Evolutionary conservation across 1,140 invertebrate genomes (phyloP), one percentile per base, ranked within the genome.

Genomic region (Caenorhabditis elegans): DNA sequence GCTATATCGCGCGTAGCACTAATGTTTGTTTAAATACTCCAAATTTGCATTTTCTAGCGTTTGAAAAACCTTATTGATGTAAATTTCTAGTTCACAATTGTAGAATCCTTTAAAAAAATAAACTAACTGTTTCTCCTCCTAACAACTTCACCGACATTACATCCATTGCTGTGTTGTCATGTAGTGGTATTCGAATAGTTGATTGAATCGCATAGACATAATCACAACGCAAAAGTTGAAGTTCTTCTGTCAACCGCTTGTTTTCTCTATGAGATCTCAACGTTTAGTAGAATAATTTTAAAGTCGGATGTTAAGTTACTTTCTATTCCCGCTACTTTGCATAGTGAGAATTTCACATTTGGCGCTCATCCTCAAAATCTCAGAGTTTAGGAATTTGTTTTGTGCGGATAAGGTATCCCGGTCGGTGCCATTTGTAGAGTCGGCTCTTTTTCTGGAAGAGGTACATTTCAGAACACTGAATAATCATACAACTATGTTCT

Each of bases 181-280:
- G 88, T 13, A 89, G 86, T 17, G 91, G 90, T 51, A 91, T 90
- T 17, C 90, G 83, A 15, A 92, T 91, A 82, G 90, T 91, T 26
- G 91, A 92, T 85, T 92, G 91, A 19, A 92, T 89, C 19, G 92
- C 84, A 15, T 89, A 91, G 0, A 92, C 90, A 80, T 92, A 92
- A 80, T 92, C 91, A 17, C 60, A 70, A 39, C 60, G 60, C 10
- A 78, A 90, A 83, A 83, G 91, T 92, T 87, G 83, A 83, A 13
- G 90, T 82, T 51, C 87, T 85, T 26, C 91, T 91, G 78, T 17
- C 87, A 87, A 51, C 51, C 78, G 55, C 8, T 76, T 77, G 28
- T 87, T 84, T 46, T 86, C 80, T 53, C 82, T 70, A 85, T 83
- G 47, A 79, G 55, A 76, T 83, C 82, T 80, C 53, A 60, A 24